phyloP scores from a whole-genome alignment of 2,113 vertebrate species.

The Tyrannus savana region DNA sequence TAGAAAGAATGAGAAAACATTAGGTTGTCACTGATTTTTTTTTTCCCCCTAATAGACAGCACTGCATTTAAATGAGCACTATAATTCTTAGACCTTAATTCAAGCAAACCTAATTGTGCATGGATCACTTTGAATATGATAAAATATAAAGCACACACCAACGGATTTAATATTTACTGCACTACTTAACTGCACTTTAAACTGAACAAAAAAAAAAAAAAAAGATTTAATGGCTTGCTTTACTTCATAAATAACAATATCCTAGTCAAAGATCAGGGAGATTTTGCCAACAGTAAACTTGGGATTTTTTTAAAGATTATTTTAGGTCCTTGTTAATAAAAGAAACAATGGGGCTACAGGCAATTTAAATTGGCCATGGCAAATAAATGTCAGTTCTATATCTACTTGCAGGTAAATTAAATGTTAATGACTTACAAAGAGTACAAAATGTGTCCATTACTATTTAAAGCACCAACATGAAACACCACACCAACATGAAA shows the following conservation, averaged over 20 bases:
- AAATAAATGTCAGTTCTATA: background rate
- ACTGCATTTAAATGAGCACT: background rate
- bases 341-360: background rate
- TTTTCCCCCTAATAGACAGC: background rate
- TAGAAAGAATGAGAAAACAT: conserved; percentile 18
- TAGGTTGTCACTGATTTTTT: background rate
- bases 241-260: background rate
- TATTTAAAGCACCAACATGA: background rate
- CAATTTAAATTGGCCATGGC: background rate
- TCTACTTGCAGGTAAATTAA: background rate
- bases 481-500: background rate
- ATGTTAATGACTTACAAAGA: background rate
- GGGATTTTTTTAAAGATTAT: background rate
- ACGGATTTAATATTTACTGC: conserved; percentile 12
- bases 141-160: background rate
- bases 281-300: background rate
- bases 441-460: background rate
- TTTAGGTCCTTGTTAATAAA: background rate
- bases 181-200: background rate
- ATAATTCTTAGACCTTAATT: conserved; percentile 42
- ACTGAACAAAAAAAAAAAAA: background rate
- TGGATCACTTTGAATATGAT: conserved; percentile 12
- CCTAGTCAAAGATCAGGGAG: background rate
- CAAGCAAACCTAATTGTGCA: conserved; percentile 48
- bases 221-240: background rate